Percentiles rank a stretch among this genome's conserved stretches.
Conservation (phyloP, 2,113 vertebrate species). For the Gymnarchus niloticus region DNA sequence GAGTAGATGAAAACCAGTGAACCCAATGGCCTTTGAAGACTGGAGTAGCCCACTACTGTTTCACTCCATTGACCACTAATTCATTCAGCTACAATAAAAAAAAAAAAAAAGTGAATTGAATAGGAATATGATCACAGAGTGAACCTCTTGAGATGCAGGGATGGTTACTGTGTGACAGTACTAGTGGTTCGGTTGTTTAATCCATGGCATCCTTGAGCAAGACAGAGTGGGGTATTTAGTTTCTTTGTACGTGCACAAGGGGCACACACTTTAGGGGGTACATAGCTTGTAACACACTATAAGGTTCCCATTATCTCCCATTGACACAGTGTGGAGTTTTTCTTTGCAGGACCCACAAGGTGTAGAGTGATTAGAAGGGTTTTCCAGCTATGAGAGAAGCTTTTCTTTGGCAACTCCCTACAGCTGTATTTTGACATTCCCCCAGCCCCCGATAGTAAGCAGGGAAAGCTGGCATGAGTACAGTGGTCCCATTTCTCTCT, state of each 20-base stretch:
- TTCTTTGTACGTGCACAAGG: not conserved
- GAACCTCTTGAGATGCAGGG: not conserved
- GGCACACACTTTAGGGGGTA: constrained; percentile 16
- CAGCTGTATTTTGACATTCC: constrained; percentile 57
- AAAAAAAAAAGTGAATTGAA: not conserved
- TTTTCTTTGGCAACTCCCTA: constrained; percentile 31
- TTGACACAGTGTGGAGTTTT: constrained; percentile 26
- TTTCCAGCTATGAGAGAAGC: not conserved
- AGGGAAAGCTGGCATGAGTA: constrained; percentile 40
- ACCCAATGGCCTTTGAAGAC: not conserved
- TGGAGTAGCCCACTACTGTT: not conserved
- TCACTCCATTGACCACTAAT: not conserved
- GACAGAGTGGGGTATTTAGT: not conserved
- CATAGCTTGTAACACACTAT: constrained; percentile 17
- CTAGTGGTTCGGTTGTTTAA: not conserved
- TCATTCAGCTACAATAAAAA: not conserved
- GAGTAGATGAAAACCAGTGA: not conserved
- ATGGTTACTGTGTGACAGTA: not conserved
- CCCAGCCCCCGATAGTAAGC: constrained; percentile 33
- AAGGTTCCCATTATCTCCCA: constrained; percentile 28
- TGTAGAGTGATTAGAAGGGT: constrained; percentile 15
- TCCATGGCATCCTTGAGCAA: not conserved
- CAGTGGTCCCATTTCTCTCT: constrained; percentile 11
- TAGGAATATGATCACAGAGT: not conserved
- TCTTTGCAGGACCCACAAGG: constrained; percentile 18